Evolutionary conservation across 2,797 vertebrate genomes (phyloP).

Genomic region (Peromyscus eremicus): DNA sequence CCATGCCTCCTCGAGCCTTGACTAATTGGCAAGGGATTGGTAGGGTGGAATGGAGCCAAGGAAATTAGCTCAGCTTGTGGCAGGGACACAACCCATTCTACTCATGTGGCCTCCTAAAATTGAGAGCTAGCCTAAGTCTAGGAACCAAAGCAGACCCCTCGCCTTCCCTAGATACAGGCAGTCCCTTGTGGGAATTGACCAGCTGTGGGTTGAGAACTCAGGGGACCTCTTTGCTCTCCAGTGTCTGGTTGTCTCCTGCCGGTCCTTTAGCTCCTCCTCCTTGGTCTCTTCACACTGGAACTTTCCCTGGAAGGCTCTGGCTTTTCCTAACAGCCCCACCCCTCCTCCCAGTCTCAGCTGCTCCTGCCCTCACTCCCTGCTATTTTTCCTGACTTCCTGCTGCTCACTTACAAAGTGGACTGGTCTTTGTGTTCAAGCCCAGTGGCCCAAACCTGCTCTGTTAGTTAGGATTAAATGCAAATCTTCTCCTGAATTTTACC

Average conservation of each 20-base stretch:
- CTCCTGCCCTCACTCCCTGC: neutral
- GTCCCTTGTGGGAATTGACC: neutral
- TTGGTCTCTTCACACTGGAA: slow-evolving; percentile 58
- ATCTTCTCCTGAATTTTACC: slow-evolving; percentile 21
- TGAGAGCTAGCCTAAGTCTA: slow-evolving; percentile 7
- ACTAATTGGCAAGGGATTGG: slow-evolving; percentile 46
- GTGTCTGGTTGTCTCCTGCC: neutral
- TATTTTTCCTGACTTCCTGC: neutral
- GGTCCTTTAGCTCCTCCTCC: slow-evolving; percentile 38
- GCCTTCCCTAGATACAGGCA: neutral
- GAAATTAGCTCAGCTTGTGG: slow-evolving; percentile 69
- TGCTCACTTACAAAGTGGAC: neutral
- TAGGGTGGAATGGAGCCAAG: slow-evolving; percentile 63
- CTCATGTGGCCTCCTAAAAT: neutral
- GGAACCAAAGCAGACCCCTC: neutral
- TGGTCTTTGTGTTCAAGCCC: neutral
- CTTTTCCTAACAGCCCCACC: slow-evolving; percentile 30
- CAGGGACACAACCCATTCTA: slow-evolving; percentile 43
- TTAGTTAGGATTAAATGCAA: neutral
- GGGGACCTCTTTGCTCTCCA: neutral
- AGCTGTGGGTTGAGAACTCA: neutral
- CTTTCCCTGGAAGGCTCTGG: slow-evolving; percentile 54
- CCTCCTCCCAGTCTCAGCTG: slow-evolving; percentile 18
- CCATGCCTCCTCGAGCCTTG: neutral
- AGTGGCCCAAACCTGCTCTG: neutral